These are phyloP conservation scores for Hirtodrosophila duncani DNA, from an alignment of 2,888 invertebrate genomes.

Conservation along the genomic window DNA sequence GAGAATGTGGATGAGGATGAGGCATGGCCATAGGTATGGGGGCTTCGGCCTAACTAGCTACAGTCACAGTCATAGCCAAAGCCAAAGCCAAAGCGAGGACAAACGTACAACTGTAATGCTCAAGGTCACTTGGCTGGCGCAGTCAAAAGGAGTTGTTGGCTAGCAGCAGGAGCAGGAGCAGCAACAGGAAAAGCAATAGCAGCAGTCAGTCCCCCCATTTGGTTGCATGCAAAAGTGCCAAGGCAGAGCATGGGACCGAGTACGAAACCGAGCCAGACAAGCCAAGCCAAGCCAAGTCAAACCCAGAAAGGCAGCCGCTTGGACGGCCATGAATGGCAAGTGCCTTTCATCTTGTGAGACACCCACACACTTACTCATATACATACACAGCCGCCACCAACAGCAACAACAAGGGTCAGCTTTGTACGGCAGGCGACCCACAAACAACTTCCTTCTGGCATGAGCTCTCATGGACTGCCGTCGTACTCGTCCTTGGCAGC, in stretches of 20 bases:
- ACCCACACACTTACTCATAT: conserved; percentile 30
- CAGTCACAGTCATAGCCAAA: too few relatives aligned
- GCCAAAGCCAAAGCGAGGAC: conserved; percentile 29
- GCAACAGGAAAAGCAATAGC: too few relatives aligned
- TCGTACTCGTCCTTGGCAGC: conserved; percentile 60
- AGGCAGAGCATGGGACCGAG: too few relatives aligned
- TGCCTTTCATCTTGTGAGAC: conserved; percentile 71
- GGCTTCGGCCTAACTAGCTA: too few relatives aligned
- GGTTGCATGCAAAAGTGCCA: conserved; percentile 15
- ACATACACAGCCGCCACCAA: not conserved
- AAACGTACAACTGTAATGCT: conserved; percentile 60
- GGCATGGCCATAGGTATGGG: conserved; percentile 4
- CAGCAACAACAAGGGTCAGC: conserved; percentile 41
- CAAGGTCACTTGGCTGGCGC: conserved; percentile 56
- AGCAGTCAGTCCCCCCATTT: conserved; percentile 22
- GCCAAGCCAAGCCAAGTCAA: conserved; percentile 6
- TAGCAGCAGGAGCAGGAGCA: conserved; percentile 20
- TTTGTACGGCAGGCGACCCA: conserved; percentile 62
- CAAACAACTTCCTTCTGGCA: conserved; percentile 62
- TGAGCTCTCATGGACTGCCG: conserved; percentile 19
- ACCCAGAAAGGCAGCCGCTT: conserved; percentile 43
- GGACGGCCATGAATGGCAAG: conserved; percentile 60
- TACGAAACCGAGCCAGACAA: conserved; percentile 7
- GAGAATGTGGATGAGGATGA: not conserved
- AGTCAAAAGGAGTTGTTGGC: conserved; percentile 50